Percentiles rank a stretch among this genome's conserved stretches.
Evolutionary conservation across 2,113 vertebrate genomes (phyloP).

Genomic region (Albula goreensis): DNA sequence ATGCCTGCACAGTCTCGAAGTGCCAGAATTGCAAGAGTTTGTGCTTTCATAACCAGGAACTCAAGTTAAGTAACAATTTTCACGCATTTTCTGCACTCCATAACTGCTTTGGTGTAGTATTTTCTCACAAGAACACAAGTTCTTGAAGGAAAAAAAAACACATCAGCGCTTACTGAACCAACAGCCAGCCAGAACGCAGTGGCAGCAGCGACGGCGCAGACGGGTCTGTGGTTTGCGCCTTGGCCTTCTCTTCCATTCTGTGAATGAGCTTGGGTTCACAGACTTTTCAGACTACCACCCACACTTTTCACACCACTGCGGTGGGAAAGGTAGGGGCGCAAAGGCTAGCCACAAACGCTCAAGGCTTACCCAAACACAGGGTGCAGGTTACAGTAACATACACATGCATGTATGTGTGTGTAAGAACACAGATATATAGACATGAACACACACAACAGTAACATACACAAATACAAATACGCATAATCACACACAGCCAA

Average conservation of each 20-base stretch:
- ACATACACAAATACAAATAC: background rate
- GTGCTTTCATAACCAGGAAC: background rate
- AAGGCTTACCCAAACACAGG: background rate
- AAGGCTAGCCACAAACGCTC: background rate
- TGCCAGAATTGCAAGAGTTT: background rate
- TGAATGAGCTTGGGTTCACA: background rate
- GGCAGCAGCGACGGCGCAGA: background rate
- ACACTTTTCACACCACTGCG: background rate
- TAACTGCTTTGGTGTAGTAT: background rate
- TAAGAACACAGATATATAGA: background rate
- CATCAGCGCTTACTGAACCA: background rate
- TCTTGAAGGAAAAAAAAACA: background rate
- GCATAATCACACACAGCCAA: background rate
- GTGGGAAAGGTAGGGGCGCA: background rate
- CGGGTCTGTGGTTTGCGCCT: background rate
- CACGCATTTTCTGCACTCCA: background rate
- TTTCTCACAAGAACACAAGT: no score
- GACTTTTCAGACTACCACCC: constrained; percentile 4
- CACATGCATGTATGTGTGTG: background rate
- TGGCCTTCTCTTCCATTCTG: background rate
- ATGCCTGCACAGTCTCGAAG: background rate
- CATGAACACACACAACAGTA: background rate
- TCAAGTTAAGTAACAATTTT: background rate
- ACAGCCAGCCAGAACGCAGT: background rate
- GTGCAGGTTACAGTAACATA: background rate